Evolutionary conservation across 2,888 invertebrate genomes (phyloP).

Genomic region (Iselma pallidipennis): DNA sequence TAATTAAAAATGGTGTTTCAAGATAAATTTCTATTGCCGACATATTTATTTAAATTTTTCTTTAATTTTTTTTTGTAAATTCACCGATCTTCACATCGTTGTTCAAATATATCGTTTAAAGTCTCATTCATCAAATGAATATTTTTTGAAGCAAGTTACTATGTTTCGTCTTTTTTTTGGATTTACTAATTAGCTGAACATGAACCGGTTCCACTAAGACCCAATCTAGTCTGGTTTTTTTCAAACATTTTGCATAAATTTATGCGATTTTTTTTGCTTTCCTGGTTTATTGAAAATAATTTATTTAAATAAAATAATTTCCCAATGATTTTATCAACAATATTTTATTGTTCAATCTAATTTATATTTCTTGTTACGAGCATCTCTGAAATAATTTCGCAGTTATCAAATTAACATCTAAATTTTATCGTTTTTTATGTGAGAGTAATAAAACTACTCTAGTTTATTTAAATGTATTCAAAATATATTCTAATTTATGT

Average conservation of each 20-base stretch:
- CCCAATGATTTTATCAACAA: neutral
- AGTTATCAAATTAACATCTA: no score
- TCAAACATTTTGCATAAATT: constrained; percentile 1
- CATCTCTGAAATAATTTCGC: no score
- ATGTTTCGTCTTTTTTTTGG: no score
- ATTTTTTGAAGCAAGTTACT: neutral
- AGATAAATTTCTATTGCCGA: no score
- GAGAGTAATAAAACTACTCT: no score
- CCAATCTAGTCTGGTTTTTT: neutral
- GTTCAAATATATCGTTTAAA: neutral
- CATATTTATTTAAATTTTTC: no score
- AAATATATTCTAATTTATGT: no score
- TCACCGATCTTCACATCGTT: neutral
- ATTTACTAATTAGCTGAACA: neutral
- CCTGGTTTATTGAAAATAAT: neutral
- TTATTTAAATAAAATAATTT: neutral
- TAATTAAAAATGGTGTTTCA: no score
- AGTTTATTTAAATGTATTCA: no score
- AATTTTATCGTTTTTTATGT: no score
- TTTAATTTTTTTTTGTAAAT: neutral
- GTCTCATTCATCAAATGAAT: neutral
- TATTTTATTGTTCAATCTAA: no score
- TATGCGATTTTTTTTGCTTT: neutral
- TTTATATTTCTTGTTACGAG: no score
- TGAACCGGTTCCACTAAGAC: neutral